Conservation (phyloP, 2,113 vertebrate genomes). For the western clawed frog (Xenopus tropicalis) region UCB_Xtro_10.0 CM004446.2:124093001-124093500, state of each 20-base stretch:
- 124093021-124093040: conserved; percentile 57
- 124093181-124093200: conserved; percentile 50
- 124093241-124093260: not conserved
- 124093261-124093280: too few relatives aligned
- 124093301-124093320: not conserved
- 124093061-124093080: conserved; percentile 30
- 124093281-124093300: too few relatives aligned
- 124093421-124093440: not conserved
- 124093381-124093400: conserved; percentile 19
- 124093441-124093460: not conserved
- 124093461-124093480: not conserved
- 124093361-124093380: conserved; percentile 6
- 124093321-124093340: conserved; percentile 16
- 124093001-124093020: conserved; percentile 58
- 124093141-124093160: conserved; percentile 53
- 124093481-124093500: not conserved
- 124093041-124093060: conserved; percentile 54
- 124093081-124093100: conserved; percentile 52
- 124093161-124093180: conserved; percentile 48
- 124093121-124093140: conserved; percentile 46
- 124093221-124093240: not conserved
- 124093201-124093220: conserved; percentile 62
- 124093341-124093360: conserved; percentile 26
- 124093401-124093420: conserved; percentile 5
- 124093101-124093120: conserved; percentile 51